Evolutionary conservation across 2,797 vertebrate genomes (phyloP).

Genomic region (Parotocinclus haroldoi): DNA sequence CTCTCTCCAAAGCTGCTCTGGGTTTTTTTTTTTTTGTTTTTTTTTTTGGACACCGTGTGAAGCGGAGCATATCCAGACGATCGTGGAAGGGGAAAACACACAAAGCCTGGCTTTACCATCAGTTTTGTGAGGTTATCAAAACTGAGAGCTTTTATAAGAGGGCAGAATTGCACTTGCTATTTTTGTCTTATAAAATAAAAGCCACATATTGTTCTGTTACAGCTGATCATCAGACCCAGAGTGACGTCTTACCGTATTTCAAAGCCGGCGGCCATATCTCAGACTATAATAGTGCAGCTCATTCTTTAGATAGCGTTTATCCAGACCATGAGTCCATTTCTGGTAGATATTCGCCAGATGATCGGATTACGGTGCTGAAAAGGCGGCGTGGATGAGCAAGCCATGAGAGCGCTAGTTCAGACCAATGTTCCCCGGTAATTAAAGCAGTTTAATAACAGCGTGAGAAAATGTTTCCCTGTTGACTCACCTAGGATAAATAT

Average conservation of each 20-base stretch:
- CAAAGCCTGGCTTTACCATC: neutral
- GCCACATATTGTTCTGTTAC: conserved; percentile 20
- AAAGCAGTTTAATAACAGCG: conserved; percentile 70
- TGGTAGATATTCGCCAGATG: conserved; percentile 42
- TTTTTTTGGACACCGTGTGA: no score
- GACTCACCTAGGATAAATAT: conserved; percentile 66
- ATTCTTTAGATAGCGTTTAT: conserved; percentile 49
- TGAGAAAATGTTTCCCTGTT: conserved; percentile 58
- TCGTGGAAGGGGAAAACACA: no score
- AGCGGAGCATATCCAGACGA: no score
- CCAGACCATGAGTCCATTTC: conserved; percentile 61
- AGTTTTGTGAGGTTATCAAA: conserved; percentile 5
- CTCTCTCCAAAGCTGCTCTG: neutral
- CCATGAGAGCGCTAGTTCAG: conserved; percentile 54
- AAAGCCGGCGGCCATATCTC: conserved; percentile 9
- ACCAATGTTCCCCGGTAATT: conserved; percentile 71
- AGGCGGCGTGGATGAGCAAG: conserved; percentile 47
- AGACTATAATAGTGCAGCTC: conserved; percentile 16
- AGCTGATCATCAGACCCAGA: conserved; percentile 9
- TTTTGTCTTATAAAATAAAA: conserved; percentile 16
- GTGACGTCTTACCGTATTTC: conserved; percentile 1
- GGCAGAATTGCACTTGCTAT: neutral
- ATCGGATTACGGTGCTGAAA: conserved; percentile 52
- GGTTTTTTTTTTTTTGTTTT: no score
- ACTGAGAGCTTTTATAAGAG: neutral